Evolutionary conservation across 2,797 vertebrate species (phyloP).

Genomic region (Aplochiton taeniatus): DNA sequence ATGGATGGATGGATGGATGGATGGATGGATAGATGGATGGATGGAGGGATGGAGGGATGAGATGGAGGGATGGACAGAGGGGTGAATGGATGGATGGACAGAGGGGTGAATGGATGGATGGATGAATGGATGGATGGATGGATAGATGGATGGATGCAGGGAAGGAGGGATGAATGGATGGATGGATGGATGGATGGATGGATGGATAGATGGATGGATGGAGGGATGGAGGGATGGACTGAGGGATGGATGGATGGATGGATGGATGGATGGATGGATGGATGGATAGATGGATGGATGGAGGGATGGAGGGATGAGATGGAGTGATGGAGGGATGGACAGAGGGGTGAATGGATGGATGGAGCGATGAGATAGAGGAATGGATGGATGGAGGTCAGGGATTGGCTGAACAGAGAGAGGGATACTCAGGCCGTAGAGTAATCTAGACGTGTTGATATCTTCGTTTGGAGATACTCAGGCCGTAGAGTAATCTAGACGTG

Average conservation of each 20-base stretch:
- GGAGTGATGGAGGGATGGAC: no score
- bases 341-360: neutral
- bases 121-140: no score
- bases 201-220: no score
- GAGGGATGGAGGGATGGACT: neutral
- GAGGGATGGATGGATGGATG: no score
- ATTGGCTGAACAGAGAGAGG: constrained; percentile 42
- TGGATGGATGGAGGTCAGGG: constrained; percentile 30
- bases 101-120: no score
- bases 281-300: neutral
- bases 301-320: constrained; percentile 16
- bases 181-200: constrained; percentile 11
- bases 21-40: neutral
- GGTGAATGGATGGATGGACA: constrained; percentile 1
- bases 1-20: constrained; percentile 3
- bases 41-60: neutral
- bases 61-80: no score
- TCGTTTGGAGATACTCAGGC: no score
- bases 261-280: constrained; percentile 3
- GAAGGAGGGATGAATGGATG: neutral
- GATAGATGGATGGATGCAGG: neutral
- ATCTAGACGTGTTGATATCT: constrained; percentile 56
- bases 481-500: constrained; percentile 50
- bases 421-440: constrained; percentile 48
- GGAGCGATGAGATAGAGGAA: neutral